Base-by-base conservation (phyloP, 2,797 vertebrate species). In the Sternotherus odoratus region DNA sequence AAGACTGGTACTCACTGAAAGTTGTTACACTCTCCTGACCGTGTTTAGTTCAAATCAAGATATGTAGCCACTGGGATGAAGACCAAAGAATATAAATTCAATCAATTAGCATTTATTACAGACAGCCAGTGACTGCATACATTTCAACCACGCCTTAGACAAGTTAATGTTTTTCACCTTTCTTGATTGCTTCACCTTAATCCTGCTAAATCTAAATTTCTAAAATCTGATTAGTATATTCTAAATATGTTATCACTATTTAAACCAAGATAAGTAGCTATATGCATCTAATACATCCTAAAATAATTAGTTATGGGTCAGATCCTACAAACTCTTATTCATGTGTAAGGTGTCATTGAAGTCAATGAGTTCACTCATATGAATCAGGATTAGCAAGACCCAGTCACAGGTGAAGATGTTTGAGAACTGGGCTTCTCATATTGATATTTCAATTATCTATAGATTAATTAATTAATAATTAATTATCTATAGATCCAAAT, bases 21-120 rank as follows among this genome's bases (percentile, higher is more conserved):
- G 87, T 87, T 95, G 46, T 81, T 93, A 69, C 33, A 63, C 13
- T 80, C 33, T 88, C 86, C 87, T 93, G 46, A 1, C 33, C 83
- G 8, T 57, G 21, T 91, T 94, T 21, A 77, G 90, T 28, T 80
- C 75, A 88, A 74, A 93, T 95, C 94, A 95, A 96, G 96, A 95
- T 78, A 91, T 87, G 78, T 75, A 85, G 56, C 87, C 5, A 89
- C 82, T 93, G 89, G 89, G 92, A 96, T 93, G 88, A 94, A 87
- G 77, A 96, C 89, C 91, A 96, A 94, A 97, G 53, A 94, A 89
- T 87, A 97, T 92, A 96, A 97, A 95, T 93, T 90, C 86, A 94
- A 94, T 96, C 85, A 95, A 94, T 96, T 97, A 96, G 91, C 83
- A 86, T 96, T 93, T 95, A 95, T 95, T 96, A 89, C 57, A 91